Percentiles rank a stretch among this genome's conserved stretches.
phyloP scores from a whole-genome alignment of 2,113 vertebrate species.

The Uria aalge region DNA sequence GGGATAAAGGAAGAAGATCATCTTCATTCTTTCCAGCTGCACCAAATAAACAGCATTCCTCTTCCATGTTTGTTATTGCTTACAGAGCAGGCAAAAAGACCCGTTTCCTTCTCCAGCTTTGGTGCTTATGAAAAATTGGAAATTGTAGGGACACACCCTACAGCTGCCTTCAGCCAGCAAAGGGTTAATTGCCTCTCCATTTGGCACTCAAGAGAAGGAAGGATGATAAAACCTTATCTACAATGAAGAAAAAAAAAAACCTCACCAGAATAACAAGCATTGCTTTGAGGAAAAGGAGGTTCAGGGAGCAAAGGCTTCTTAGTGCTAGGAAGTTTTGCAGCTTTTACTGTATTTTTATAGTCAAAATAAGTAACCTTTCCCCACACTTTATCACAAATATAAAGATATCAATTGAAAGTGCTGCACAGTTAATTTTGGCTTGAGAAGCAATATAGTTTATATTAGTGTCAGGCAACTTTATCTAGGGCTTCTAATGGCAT shows the following conservation, averaged over 20 bases:
- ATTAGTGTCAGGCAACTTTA: not conserved
- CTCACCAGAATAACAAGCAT: not conserved
- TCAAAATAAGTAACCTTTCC: not conserved
- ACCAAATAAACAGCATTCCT: constrained; percentile 70
- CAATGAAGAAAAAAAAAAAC: not conserved
- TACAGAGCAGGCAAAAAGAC: constrained; percentile 1
- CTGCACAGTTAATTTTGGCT: not conserved
- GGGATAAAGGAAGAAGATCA: constrained; percentile 50
- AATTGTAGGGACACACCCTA: not conserved
- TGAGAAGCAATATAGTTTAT: not conserved
- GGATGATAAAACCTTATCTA: constrained; percentile 11
- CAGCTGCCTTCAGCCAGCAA: not conserved
- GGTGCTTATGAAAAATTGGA: constrained; percentile 23
- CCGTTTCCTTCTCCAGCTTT: constrained; percentile 24
- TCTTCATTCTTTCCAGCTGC: constrained; percentile 65
- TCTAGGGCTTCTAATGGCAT: not conserved
- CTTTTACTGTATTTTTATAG: not conserved
- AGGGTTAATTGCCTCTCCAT: not conserved
- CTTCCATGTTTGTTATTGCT: constrained; percentile 57
- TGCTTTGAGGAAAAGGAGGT: not conserved
- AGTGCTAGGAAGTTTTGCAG: not conserved
- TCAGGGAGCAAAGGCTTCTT: not conserved
- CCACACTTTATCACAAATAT: not conserved
- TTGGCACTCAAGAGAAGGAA: not conserved
- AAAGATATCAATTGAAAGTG: not conserved